Conservation (phyloP, 2,113 vertebrate species). For the Gallinago paraguaiae region DNA sequence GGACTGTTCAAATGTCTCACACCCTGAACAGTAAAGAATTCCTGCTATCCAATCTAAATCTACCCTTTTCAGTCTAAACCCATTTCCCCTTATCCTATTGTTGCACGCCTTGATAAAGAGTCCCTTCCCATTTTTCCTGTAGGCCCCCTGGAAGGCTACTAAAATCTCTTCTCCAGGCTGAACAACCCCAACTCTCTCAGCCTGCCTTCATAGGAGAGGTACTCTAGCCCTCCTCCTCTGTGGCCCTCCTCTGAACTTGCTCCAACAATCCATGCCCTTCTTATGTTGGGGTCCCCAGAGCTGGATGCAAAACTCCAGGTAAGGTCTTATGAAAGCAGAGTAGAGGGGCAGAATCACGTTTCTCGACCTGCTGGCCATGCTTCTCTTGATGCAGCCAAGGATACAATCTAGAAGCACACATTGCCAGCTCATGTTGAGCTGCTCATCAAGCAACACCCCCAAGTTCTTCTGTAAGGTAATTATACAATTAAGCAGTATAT, state of each 20-base stretch:
- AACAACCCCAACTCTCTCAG: neutral
- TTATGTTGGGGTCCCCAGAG: neutral
- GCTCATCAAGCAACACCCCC: neutral
- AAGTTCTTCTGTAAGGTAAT: neutral
- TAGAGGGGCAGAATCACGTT: neutral
- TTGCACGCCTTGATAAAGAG: neutral
- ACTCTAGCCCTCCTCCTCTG: neutral
- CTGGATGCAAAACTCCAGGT: neutral
- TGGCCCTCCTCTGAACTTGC: neutral
- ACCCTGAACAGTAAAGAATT: neutral
- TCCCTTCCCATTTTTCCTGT: neutral
- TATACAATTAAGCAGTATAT: neutral
- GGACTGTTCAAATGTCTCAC: neutral
- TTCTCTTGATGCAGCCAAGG: neutral
- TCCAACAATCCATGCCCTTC: neutral
- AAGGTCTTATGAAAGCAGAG: neutral
- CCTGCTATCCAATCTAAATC: neutral
- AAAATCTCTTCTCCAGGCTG: neutral
- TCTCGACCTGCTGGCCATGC: neutral
- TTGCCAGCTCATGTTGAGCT: neutral
- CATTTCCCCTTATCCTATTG: neutral
- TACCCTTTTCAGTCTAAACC: neutral
- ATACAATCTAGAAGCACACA: neutral
- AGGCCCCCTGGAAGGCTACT: neutral
- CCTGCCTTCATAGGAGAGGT: neutral